Percentiles rank a stretch among this genome's conserved stretches.
These are phyloP conservation scores for Pterois miles DNA, from an alignment of 2,797 vertebrate species.

Conservation along the genomic window DNA sequence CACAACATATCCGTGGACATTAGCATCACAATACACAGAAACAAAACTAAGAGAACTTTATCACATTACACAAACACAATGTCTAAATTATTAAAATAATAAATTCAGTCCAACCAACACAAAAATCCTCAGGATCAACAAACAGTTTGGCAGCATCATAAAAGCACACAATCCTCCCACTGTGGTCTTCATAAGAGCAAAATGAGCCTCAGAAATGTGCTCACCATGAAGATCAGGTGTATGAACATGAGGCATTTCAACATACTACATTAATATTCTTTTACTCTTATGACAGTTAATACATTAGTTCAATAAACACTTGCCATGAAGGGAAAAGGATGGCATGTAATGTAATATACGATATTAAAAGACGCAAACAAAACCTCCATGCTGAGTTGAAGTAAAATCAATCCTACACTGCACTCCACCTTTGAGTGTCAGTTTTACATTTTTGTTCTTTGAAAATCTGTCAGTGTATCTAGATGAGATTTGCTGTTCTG, in stretches of 20 bases:
- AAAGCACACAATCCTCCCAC: neutral
- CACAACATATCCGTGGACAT: constrained; percentile 26
- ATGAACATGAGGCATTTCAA: neutral
- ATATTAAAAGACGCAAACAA: constrained; percentile 2
- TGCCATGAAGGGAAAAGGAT: neutral
- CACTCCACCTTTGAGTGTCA: constrained; percentile 5
- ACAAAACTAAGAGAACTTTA: neutral
- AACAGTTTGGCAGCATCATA: constrained; percentile 10
- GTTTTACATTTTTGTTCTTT: neutral
- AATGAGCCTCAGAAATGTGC: constrained; percentile 1
- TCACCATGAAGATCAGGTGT: neutral
- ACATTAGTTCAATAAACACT: constrained; percentile 25
- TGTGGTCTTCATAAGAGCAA: neutral
- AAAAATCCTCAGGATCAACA: constrained; percentile 11
- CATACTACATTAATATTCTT: constrained; percentile 9
- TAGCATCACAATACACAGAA: constrained; percentile 31
- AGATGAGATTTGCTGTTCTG: neutral
- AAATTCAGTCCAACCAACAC: constrained; percentile 32
- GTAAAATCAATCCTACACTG: neutral
- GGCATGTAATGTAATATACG: neutral
- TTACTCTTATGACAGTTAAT: constrained; percentile 8
- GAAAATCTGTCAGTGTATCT: neutral
- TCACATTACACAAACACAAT: constrained; percentile 30
- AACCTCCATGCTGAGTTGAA: neutral
- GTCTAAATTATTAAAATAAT: constrained; percentile 58